Evolutionary conservation across 2,113 vertebrate species (phyloP).

Genomic region (Urocitellus parryii): DNA sequence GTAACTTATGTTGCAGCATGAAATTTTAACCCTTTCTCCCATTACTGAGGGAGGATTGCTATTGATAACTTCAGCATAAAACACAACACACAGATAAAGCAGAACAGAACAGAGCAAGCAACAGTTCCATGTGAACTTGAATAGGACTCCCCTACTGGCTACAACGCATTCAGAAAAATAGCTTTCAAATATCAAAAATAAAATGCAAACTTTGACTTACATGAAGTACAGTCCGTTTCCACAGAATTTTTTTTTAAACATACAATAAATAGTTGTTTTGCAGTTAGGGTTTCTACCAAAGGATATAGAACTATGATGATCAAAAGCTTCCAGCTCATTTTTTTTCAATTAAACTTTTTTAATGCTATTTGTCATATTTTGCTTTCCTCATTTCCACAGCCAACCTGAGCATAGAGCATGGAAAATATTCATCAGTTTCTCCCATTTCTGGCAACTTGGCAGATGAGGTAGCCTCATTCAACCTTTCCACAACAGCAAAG

Average conservation of each 20-base stretch:
- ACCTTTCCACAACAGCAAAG: neutral
- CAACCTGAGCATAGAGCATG: neutral
- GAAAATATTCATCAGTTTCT: neutral
- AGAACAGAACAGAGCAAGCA: neutral
- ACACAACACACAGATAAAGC: neutral
- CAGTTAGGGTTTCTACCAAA: neutral
- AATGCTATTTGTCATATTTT: neutral
- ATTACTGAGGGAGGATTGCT: neutral
- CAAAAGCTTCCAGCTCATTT: neutral
- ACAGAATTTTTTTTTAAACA: neutral
- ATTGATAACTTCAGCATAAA: neutral
- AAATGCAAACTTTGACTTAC: neutral
- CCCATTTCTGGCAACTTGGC: neutral
- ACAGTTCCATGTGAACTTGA: neutral
- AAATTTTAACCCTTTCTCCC: neutral
- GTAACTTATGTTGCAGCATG: neutral
- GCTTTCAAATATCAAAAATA: neutral
- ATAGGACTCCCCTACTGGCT: neutral
- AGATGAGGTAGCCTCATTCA: neutral
- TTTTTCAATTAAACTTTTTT: constrained; percentile 12
- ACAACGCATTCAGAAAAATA: neutral
- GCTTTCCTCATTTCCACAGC: neutral
- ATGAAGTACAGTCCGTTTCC: neutral
- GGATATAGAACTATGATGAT: neutral
- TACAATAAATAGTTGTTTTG: neutral